These are phyloP conservation scores for Benthosema pterotum DNA, from an alignment of 2,797 vertebrate genomes.

Conservation along the genomic window DNA sequence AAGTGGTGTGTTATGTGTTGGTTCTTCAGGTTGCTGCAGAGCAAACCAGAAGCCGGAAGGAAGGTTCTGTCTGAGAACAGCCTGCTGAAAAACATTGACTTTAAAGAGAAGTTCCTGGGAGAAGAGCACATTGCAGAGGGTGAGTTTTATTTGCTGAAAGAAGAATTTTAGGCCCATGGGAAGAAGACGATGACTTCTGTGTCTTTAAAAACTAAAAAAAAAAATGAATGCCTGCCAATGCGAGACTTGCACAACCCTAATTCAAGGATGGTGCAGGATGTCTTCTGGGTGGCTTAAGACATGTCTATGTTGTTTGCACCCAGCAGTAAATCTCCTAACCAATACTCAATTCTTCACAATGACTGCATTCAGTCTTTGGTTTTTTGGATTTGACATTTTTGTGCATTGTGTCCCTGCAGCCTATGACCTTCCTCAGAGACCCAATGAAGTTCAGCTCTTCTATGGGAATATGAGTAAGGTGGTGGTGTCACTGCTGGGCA, in stretches of 20 bases:
- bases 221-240: no score
- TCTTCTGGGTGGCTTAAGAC: no score
- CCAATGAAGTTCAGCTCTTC: conserved; percentile 89
- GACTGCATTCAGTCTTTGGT: no score
- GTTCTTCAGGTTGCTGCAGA: conserved; percentile 72
- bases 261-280: no score
- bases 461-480: conserved; percentile 88
- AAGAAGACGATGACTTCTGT: no score
- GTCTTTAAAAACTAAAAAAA: no score
- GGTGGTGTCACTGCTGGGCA: conserved; percentile 84
- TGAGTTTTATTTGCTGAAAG: conserved; percentile 57
- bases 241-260: no score
- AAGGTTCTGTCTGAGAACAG: conserved; percentile 85
- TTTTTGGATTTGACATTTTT: conserved; percentile 1
- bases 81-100: conserved; percentile 83
- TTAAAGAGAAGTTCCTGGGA: conserved; percentile 88
- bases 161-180: neutral
- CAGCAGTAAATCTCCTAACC: no score
- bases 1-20: conserved; percentile 13
- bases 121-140: conserved; percentile 88
- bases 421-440: conserved; percentile 86
- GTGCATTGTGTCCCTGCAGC: conserved; percentile 62
- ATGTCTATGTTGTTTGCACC: no score
- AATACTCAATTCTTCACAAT: no score
- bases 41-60: conserved; percentile 76